These are phyloP conservation scores for Coenobita brevimanus DNA, from an alignment of 1,140 invertebrate genomes.

Conservation along the genomic window DNA sequence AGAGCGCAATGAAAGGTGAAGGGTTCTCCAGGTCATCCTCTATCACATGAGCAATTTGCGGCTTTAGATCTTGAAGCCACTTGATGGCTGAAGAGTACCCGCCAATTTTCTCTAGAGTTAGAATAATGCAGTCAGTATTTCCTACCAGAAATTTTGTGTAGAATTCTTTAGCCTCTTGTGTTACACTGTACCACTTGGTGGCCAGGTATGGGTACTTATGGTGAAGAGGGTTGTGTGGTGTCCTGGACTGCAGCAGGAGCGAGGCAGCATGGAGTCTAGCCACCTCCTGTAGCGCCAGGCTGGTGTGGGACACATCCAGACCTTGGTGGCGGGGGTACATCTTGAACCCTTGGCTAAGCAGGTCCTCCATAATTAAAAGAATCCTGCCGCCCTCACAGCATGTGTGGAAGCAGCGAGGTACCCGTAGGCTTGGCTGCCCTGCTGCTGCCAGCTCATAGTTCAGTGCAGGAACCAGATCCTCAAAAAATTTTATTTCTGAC, in stretches of 20 bases:
- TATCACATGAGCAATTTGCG: neutral
- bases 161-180: neutral
- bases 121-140: too few relatives aligned
- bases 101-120: too few relatives aligned
- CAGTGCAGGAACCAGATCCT: neutral
- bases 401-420: too few relatives aligned
- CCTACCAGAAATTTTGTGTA: neutral
- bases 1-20: neutral
- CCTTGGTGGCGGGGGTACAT: conserved; percentile 22
- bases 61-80: neutral
- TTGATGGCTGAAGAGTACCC: too few relatives aligned
- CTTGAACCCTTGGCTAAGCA: neutral
- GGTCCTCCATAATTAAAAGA: too few relatives aligned
- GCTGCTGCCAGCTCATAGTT: neutral
- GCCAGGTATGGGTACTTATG: conserved; percentile 4
- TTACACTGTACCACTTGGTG: neutral
- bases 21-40: neutral
- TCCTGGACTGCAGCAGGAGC: conserved; percentile 27
- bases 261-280: conserved; percentile 61
- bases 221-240: neutral
- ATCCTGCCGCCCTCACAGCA: too few relatives aligned
- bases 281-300: conserved; percentile 41
- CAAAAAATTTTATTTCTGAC: neutral
- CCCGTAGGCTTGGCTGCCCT: neutral
- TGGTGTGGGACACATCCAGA: conserved; percentile 25